Evolutionary conservation across 2,797 vertebrate species (phyloP), one percentile per base, ranked within the genome.

Genomic region (Apodemus agrarius): DNA sequence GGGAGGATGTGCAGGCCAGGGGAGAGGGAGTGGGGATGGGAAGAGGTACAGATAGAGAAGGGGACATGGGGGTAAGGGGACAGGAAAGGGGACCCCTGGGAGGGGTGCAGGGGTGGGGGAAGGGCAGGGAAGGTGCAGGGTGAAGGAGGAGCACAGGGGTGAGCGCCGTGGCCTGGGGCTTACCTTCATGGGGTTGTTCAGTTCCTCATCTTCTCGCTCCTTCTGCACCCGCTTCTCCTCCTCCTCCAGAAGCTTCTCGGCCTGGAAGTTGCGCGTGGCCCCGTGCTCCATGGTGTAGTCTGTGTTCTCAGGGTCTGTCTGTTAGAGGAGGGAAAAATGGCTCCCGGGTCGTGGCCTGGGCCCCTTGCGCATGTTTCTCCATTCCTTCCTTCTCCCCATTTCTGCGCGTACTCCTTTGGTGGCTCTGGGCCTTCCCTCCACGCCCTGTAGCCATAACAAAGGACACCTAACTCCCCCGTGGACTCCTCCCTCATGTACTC

Each of bases 171-270:
- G 43, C 63, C 16, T 10, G 17, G n/a, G 52, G 29, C 72, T 74
- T 93, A 99, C 99, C 99, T 99, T 99, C 99, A 99, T 99, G 43
- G 99, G 99, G 82, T 99, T 99, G 98, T 99, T 99, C 31, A 99
- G 98, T 93, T 99, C 99, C 81, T 99, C 99, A 0, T 99, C 99
- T 74, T 99, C 99, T 75, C 99, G 98, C 46, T 99, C 99, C 97
- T 98, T 99, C 97, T 99, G 99, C 67, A 99, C 95, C 74, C 99
- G 99, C 93, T 99, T 99, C 98, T 99, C 99, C 96, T 99, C 99
- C 95, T 99, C 99, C 97, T 99, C 99, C 74, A 99, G 94, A 10
- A 99, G 99, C 94, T 99, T 99, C 98, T 99, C 99, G 0, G 99
- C 99, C 96, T 99, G 99, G 98, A 99, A 99, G 98, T 99, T 99